Evolutionary conservation across 2,113 vertebrate genomes (phyloP), one percentile per base, ranked within the genome.

Genomic region (Geococcyx californianus): DNA sequence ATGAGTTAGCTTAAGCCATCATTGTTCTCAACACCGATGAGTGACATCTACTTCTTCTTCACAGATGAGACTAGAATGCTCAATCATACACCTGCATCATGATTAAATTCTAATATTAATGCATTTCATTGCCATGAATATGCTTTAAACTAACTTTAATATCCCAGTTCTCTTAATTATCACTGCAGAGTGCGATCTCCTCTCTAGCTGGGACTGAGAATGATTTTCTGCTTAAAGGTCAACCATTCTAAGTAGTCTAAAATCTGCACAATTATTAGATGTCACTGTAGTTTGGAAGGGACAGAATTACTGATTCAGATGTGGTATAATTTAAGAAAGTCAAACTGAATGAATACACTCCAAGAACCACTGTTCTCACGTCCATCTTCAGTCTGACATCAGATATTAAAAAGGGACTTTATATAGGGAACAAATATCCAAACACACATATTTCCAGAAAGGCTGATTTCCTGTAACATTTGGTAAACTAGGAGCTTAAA

Each of bases 91-190:
- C 16, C 64, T 54, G 31, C 42, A 91, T 40, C 18, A 12, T 51
- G 38, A 90, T 90, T 91, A 64, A 94, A 88, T 83, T 84, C 63
- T 73, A 73, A 44, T 69, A 90, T 64, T 38, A 91, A 95, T 55
- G 36, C 34, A 73, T 85, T 94, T 90, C 2, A 83, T 68, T 85
- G 33, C 82, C 45, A 76, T 24, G 6, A 91, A 79, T 90, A 69
- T 36, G 40, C 28, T 83, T 96, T 80, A 85, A 91, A 89, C 40
- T 75, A 85, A 79, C 69, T 75, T 85, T 74, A 85, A 94, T 87
- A 93, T 49, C 23, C 34, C 7, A 45, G 54, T 82, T 93, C 62
- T 83, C 69, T 85, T 92, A 87, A 94, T 94, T 95, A 95, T 56
- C 17, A 54, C 36, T 86, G 59, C 25, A 63, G 88, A 84, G 31